Evolutionary conservation across 37 sponge, comb jelly and placozoan genomes (phyloP).

Genomic region (Theonella swinhoei): DNA sequence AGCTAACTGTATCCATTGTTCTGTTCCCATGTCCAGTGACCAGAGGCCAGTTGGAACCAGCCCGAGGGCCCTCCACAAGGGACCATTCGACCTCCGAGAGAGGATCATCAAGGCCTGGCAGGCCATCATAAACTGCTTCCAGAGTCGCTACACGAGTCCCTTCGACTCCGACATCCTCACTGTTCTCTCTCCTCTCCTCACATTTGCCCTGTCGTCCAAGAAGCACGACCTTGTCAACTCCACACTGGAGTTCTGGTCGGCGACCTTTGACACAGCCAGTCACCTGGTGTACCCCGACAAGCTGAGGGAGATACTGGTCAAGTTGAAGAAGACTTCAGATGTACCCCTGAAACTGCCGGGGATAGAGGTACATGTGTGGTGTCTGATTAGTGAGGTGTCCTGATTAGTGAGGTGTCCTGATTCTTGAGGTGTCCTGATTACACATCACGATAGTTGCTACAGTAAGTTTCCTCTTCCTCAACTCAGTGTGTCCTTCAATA

Average conservation of each 20-base stretch:
- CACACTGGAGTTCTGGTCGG: constrained; percentile 24
- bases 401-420: no score
- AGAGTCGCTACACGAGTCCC: background rate
- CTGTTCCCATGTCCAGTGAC: no score
- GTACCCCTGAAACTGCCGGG: background rate
- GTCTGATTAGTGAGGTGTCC: no score
- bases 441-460: no score
- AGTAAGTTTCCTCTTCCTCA: no score
- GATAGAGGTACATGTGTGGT: background rate
- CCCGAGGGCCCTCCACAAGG: background rate
- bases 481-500: no score
- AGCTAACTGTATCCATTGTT: no score
- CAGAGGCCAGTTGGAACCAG: no score
- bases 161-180: background rate
- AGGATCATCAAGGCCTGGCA: constrained; percentile 3
- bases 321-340: background rate
- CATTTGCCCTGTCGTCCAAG: background rate
- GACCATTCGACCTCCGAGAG: background rate
- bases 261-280: constrained; percentile 12
- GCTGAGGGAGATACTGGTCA: background rate
- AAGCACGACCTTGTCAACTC: background rate
- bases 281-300: background rate
- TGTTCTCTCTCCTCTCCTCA: constrained; percentile 18
- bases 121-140: background rate
- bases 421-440: no score